phyloP scores from a whole-genome alignment of 2,888 invertebrate genomes.

The Metacarcinus magister region DNA sequence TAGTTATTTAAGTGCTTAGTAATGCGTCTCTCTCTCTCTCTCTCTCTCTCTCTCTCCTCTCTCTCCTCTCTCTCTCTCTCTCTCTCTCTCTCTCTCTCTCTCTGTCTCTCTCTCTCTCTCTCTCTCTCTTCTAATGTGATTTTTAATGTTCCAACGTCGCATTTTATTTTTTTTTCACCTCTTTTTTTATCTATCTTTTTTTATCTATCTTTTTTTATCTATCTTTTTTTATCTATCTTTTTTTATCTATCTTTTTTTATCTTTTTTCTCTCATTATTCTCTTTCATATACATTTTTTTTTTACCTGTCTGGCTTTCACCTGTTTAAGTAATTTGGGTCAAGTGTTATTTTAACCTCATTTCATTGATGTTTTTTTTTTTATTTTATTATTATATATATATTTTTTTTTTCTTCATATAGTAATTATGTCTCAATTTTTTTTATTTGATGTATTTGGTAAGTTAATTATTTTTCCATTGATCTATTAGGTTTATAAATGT shows the following conservation, averaged over 20 bases:
- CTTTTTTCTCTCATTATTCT: not conserved
- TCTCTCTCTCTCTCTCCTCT: slow-evolving; percentile 26
- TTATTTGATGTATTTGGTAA: not conserved
- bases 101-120: slow-evolving; percentile 41
- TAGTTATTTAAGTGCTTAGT: not conserved
- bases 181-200: too few species aligned
- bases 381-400: not conserved
- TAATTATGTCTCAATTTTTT: not conserved
- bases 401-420: not conserved
- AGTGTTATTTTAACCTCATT: not conserved
- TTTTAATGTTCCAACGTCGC: not conserved
- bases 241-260: too few species aligned
- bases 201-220: too few species aligned
- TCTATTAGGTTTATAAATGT: too few species aligned
- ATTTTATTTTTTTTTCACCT: not conserved
- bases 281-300: not conserved
- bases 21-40: not conserved
- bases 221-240: not conserved
- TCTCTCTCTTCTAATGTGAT: not conserved
- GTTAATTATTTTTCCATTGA: not conserved
- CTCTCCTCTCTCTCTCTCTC: slow-evolving; percentile 17
- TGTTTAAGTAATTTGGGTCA: not conserved
- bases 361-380: not conserved
- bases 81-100: slow-evolving; percentile 43
- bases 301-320: not conserved